phyloP scores from a whole-genome alignment of 53 echinoderm and acorn worm species.

The Glandiceps talaboti region DNA sequence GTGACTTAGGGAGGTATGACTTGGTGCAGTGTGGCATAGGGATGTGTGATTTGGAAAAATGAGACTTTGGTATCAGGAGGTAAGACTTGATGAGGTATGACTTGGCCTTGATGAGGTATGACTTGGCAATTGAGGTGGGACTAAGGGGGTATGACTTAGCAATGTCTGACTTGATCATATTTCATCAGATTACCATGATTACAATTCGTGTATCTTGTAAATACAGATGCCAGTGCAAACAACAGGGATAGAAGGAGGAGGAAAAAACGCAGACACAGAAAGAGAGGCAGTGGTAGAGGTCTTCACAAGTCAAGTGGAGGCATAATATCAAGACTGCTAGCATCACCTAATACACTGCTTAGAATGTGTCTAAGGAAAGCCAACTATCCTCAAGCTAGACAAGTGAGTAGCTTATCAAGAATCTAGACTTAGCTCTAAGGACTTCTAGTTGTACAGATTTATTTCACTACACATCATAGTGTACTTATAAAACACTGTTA shows the following conservation, averaged over 20 bases:
- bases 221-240: slow-evolving; percentile 16
- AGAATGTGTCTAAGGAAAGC: slow-evolving; percentile 82
- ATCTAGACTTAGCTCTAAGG: not conserved
- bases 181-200: too few relatives aligned
- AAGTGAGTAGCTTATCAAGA: slow-evolving; percentile 23
- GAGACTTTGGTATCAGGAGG: too few relatives aligned
- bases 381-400: slow-evolving; percentile 65
- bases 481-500: not conserved
- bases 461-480: not conserved
- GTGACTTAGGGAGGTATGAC: too few relatives aligned
- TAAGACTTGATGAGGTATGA: too few relatives aligned
- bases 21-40: too few relatives aligned
- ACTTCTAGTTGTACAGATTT: not conserved
- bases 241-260: slow-evolving; percentile 28
- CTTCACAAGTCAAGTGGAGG: not conserved
- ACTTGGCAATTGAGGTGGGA: too few relatives aligned
- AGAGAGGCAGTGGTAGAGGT: slow-evolving; percentile 19
- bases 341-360: slow-evolving; percentile 63
- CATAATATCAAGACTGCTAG: slow-evolving; percentile 72
- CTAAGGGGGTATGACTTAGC: too few relatives aligned
- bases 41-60: too few relatives aligned
- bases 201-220: too few relatives aligned
- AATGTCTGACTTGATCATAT: too few relatives aligned
- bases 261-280: slow-evolving; percentile 7
- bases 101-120: too few relatives aligned